Evolutionary conservation across 2,888 invertebrate species (phyloP).

Genomic region (Coenonympha arcania): DNA sequence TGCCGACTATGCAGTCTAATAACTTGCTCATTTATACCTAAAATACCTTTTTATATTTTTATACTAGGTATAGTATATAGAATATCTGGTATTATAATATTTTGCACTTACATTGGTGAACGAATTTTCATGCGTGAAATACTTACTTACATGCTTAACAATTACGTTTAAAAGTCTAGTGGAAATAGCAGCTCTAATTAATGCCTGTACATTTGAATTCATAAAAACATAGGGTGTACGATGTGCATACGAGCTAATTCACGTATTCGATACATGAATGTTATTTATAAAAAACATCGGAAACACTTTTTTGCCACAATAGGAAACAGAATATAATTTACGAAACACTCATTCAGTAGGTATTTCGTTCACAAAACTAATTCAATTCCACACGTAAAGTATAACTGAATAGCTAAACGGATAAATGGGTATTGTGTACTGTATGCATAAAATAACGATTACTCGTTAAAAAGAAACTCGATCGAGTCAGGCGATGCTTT

Average conservation of each 20-base stretch:
- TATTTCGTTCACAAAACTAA: slow-evolving; percentile 2
- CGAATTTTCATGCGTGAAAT: too few species aligned
- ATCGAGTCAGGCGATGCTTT: slow-evolving; percentile 4
- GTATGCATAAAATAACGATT: slow-evolving; percentile 7
- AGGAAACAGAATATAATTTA: neutral
- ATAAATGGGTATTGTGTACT: neutral
- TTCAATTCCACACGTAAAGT: neutral
- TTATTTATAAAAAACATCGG: neutral
- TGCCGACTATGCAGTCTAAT: too few species aligned
- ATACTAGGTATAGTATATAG: too few species aligned
- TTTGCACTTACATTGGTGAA: too few species aligned
- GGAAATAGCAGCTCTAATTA: too few species aligned
- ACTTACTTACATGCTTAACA: too few species aligned
- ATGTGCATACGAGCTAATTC: neutral
- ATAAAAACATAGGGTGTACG: neutral
- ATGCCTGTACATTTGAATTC: neutral
- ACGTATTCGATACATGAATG: neutral
- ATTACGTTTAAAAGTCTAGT: too few species aligned
- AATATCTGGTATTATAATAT: too few species aligned
- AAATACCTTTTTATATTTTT: too few species aligned
- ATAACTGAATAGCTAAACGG: slow-evolving; percentile 2
- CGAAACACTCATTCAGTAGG: neutral
- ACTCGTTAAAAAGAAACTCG: slow-evolving; percentile 1
- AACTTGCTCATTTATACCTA: too few species aligned
- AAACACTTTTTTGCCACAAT: neutral